Base-by-base conservation (phyloP, 2,797 vertebrate species). In the Gephyroberyx darwinii region DNA sequence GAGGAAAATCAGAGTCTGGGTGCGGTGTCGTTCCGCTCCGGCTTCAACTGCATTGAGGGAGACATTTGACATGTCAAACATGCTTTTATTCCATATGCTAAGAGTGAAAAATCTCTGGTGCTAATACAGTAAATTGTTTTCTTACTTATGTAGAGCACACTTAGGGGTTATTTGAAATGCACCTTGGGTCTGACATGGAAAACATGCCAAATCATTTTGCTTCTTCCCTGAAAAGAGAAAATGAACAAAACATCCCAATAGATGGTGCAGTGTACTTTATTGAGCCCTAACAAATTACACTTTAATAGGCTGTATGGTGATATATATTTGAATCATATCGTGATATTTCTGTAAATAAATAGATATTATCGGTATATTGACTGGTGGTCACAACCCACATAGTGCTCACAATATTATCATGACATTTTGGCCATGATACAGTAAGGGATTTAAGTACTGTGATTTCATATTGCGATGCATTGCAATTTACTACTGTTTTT, bases 71-170 rank as follows among this genome's bases (percentile, higher is more conserved):
- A 41, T 19, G 41, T 56, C 60, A 16, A 59, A 61, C 13, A 55
- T 55, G 26, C 65, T 71, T 70, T 71, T 35, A 71, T 50, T 64
- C 43, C 43, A 59, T 33, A 7, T 26, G 45, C 43, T 50, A 52
- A 71, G 41, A 75, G 64, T 52, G 37, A 55, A 76, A 45, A 80
- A 71, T 62, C 62, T 81, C 76, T 86, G 86, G 86, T 89, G 87
- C 83, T 90, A 83, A 75, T 48, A 80, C 48, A 67, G 17, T n/a
- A 45, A 41, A 0, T 0, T 4, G 54, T 45, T 20, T 63, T 55
- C 3, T 30, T 61, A 19, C 19, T 48, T 26, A 26, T 26, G 26
- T 16, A 52, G 41, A 65, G 45, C 43, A 57, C 14, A 12, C 33
- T 48, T 9, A 5, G 26, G 26, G 26, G 47, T 41, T 47, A 14